Evolutionary conservation across 2,797 vertebrate species (phyloP), one percentile per base, ranked within the genome.

Genomic region (Rallus crepitans): DNA sequence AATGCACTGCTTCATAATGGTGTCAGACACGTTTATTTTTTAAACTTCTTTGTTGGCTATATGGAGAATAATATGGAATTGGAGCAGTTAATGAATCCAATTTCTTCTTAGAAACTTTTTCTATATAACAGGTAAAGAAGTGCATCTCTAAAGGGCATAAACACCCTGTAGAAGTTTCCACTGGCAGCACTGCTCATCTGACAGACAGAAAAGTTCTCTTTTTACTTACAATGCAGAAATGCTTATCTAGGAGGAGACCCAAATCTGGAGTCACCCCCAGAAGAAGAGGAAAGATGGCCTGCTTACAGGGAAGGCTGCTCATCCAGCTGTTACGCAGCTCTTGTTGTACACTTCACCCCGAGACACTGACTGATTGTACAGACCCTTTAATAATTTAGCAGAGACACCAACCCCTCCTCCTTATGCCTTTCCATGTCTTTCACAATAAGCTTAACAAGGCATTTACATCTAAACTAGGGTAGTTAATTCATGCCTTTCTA

Each of bases 321-420:
- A 33, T 56, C 70, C 68, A 71, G 73, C 37, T 77, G 45, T 50
- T 80, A 80, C 0, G 3, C 21, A 61, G 59, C 30, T 60, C 78
- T 30, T 28, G 11, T 6, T 71, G 35, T 8, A 35, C 2, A 11
- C 9, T 33, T 87, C 24, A 47, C 30, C 55, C 28, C 0, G 0
- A 77, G 40, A 72, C 42, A 60, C 5, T 39, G 76, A 86, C 3
- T 39, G 57, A 85, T 50, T 47, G 61, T 33, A 68, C 4, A 42
- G 37, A 77, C 27, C 45, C 24, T 23, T 68, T 27, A 66, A 31
- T 64, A 33, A 65, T 81, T 84, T 12, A 81, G 76, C 71, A 57
- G 50, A 27, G n/a, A 85, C 12, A 71, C 2, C 18, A 83, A 48
- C 35, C 61, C 33, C 30, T 72, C 55, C 35, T 85, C 37, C 39